Evolutionary conservation across 2,888 invertebrate species (phyloP).

Genomic region (Elysia crispata): DNA sequence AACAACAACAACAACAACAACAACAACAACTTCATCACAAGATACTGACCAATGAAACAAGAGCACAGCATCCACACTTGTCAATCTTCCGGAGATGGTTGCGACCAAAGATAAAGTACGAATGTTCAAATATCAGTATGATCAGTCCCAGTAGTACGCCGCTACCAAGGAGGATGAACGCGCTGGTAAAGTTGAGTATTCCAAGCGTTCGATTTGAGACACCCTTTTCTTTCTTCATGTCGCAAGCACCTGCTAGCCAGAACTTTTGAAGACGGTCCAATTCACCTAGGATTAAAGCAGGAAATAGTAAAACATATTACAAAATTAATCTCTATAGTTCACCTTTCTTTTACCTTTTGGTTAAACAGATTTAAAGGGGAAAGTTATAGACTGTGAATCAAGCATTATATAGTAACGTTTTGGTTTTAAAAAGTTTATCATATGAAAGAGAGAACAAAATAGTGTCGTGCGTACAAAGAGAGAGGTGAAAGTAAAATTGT

Average conservation of each 20-base stretch:
- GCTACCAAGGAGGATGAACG: conserved; percentile 95
- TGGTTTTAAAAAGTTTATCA: no score
- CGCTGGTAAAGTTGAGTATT: conserved; percentile 93
- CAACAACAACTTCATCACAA: background rate
- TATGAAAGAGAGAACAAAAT: no score
- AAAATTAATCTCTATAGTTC: no score
- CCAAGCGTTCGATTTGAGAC: conserved; percentile 83
- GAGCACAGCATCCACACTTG: conserved; percentile 93
- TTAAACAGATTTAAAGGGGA: no score
- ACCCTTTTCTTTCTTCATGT: conserved; percentile 85
- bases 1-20: background rate
- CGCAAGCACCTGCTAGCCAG: conserved; percentile 98
- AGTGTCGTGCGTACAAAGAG: no score
- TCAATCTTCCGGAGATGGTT: conserved; percentile 79
- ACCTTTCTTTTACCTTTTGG: no score
- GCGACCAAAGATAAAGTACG: conserved; percentile 91
- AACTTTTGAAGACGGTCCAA: conserved; percentile 92
- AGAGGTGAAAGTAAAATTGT: no score
- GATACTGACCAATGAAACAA: conserved; percentile 91
- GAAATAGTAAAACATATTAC: no score
- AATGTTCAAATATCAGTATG: conserved; percentile 91
- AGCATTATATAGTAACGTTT: no score
- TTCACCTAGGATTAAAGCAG: conserved; percentile 84
- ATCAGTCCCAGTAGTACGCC: conserved; percentile 94
- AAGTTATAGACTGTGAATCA: no score